Evolutionary conservation across 2,888 invertebrate species (phyloP), one percentile per base, ranked within the genome.

Genomic region (Mamestra brassicae): DNA sequence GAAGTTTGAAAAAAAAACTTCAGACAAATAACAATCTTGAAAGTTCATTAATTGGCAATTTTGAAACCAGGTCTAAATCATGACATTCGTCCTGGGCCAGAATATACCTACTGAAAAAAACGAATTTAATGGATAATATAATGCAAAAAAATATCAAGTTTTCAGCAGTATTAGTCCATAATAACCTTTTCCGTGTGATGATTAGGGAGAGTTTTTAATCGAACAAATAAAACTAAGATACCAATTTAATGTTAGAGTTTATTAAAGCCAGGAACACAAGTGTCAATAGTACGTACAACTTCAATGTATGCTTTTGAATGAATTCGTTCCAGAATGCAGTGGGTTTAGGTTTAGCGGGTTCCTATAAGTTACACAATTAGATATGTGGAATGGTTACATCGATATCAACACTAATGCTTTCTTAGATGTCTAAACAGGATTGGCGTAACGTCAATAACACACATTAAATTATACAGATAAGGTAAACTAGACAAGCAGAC

Each of bases 251-350:
- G 91, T 92, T 90, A 93, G 89, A 93, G 89, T 96, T 95, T 94
- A 94, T 95, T 95, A 93, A 95, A 95, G 94, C 95, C 94, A 95
- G 93, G 94, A 95, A 95, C 95, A 95, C 94, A 94, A 93, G 91
- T 93, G 90, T 92, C 87, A 92, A 90, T 89, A 88, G 91, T 90
- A 93, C 90, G 45, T 79, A 85, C 76, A 78, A 90, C 83, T 87
- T 89, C 80, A 86, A 84, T 82, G 72, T 83, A 86, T 88, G 87
- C 81, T 91, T 87, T 85, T 78, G 85, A 88, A 87, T 80, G 81
- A 85, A 80, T 83, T 76, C 83, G 80, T 86, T 84, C 80, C 80
- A 84, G 68, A 88, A 71, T 84, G 82, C 78, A 83, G 66, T 78
- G 81, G 71, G 76, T 73, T 71, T 47, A 75, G 69, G 55, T 74